Evolutionary conservation across 2,888 invertebrate genomes (phyloP).

Genomic region (Cheilosia vernalis): DNA sequence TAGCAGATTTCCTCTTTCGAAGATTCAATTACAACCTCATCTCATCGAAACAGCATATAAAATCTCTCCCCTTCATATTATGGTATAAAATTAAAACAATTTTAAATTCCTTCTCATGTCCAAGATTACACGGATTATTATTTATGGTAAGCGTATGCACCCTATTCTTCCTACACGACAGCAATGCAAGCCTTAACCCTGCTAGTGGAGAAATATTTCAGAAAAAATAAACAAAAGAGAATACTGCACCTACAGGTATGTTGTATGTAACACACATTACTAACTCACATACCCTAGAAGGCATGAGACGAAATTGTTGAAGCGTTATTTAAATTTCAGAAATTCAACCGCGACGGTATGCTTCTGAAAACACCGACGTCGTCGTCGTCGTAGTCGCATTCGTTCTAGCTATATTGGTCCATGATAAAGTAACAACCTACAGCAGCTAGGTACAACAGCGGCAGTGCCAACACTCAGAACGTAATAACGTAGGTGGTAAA

Average conservation of each 20-base stretch:
- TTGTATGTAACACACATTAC: background rate
- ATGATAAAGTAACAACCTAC: constrained; percentile 37
- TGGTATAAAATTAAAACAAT: constrained; percentile 61
- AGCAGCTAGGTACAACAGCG: constrained; percentile 8
- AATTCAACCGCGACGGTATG: constrained; percentile 56
- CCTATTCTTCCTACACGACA: constrained; percentile 29
- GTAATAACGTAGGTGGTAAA: constrained; percentile 1
- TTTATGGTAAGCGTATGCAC: constrained; percentile 70
- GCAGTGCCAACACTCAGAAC: constrained; percentile 23
- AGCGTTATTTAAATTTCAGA: constrained; percentile 69
- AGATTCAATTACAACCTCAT: background rate
- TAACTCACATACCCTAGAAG: constrained; percentile 48
- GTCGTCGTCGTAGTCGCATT: background rate
- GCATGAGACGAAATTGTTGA: constrained; percentile 63
- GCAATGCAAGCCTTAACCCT: constrained; percentile 21
- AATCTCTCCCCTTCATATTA: constrained; percentile 11
- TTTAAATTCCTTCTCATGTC: constrained; percentile 68
- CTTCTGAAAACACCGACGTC: constrained; percentile 4
- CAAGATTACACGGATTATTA: constrained; percentile 64
- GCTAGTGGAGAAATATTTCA: constrained; percentile 17
- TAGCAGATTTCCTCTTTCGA: constrained; percentile 1
- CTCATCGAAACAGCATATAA: background rate
- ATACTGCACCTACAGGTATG: constrained; percentile 2
- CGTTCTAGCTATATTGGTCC: background rate
- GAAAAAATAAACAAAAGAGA: background rate